Conservation (phyloP, 2,113 vertebrate genomes). For the Heloderma charlesbogerti region DNA sequence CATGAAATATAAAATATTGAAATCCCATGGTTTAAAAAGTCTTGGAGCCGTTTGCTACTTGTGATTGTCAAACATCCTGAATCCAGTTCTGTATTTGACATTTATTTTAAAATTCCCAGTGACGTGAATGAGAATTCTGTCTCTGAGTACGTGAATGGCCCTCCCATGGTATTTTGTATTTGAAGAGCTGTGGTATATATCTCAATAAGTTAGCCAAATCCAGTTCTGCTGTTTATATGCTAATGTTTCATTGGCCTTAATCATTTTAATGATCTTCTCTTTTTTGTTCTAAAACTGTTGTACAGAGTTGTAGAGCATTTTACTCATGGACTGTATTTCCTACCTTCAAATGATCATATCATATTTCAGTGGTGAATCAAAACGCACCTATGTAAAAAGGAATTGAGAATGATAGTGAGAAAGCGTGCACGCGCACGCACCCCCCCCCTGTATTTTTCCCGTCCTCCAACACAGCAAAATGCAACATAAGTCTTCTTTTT, state of each 20-base stretch:
- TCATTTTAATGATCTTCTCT: background rate
- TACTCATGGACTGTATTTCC: background rate
- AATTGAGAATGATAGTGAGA: background rate
- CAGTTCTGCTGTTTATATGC: background rate
- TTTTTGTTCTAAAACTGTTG: background rate
- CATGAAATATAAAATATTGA: background rate
- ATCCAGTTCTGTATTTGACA: background rate
- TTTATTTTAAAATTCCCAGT: conserved; percentile 1
- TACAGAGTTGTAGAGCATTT: background rate
- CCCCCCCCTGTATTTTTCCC: conserved; percentile 7
- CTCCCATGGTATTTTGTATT: background rate
- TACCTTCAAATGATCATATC: conserved; percentile 7
- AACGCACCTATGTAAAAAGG: conserved; percentile 1
- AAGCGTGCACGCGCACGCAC: background rate
- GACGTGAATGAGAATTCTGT: background rate
- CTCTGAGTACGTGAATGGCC: background rate
- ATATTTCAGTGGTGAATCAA: conserved; percentile 43
- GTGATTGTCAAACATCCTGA: background rate
- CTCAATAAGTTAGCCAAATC: background rate
- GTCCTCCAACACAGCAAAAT: conserved; percentile 34
- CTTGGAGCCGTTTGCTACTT: background rate
- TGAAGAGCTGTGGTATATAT: background rate
- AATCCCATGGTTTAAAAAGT: conserved; percentile 24
- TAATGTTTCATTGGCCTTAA: conserved; percentile 1
- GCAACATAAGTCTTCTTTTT: background rate